Base-by-base conservation (phyloP, 1,140 invertebrate genomes). In the Acarapis woodi region DNA sequence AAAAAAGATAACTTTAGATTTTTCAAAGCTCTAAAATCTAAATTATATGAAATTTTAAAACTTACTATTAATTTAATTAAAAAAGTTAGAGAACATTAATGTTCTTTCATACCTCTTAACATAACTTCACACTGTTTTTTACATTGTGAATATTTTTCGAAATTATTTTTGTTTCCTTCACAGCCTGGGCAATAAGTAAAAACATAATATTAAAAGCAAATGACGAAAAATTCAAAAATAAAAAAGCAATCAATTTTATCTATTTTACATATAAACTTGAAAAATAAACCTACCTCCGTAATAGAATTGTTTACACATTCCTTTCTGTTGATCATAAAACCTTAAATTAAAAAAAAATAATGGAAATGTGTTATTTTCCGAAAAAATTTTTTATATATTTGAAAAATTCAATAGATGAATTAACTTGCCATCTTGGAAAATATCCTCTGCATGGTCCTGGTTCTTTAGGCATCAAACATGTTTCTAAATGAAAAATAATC, bases 111-210 rank as follows among this genome's bases (percentile, higher is more conserved):
- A 53, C 51, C 46, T 41, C 42, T 44, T 9, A 44, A 25, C 19
- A 46, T 40, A 28, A 48, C 39, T 40, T 55, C 51, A 45, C 78
- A 85, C n/a, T 67, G 66, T 40, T 62, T 61, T 30, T 62, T 62
- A 50, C 79, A 85, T 47, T 83, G 74, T 22, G 69, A 61, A 26
- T 65, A 61, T 2, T 66, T 70, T 36, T 71, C 56, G 58, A 83
- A 87, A 56, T 82, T 83, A 53, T 87, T 87, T 46, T 64, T 63
- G 53, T 76, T 82, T n/a, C 77, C 77, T 22, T 71, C 62, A 49
- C 83, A 90, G 29, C 82, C 80, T n/a, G 24, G 22, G 18, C 25
- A 24, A 14, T 22, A 10, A 31, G 26, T 10, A 28, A 38, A 20
- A 38, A 38, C 26, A 32, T 12, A 20, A n/a, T 15, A 9, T 14